Evolutionary conservation across 2,888 invertebrate species (phyloP), one percentile per base, ranked within the genome.

Genomic region (Philhelius pedissequus): DNA sequence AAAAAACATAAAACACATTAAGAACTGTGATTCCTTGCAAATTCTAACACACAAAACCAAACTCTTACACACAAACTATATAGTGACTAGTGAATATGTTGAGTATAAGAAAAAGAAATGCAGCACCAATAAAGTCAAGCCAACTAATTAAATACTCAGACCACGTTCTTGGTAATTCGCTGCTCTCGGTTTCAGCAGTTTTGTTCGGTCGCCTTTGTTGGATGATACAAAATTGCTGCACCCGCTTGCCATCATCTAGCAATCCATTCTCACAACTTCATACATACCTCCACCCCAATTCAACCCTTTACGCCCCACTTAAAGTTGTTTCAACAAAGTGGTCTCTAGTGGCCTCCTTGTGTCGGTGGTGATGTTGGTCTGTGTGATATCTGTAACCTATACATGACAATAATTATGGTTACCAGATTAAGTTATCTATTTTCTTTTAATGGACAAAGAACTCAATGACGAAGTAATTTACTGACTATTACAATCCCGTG

Each of bases 101-200:
- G 43, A 62, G 22, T 62, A 62, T 62, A 62, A 74, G 69, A 69
- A 78, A 83, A 83, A 79, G 83, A 70, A 83, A 83, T 83, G 78
- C 78, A 79, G 74, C 79, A 80, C 75, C 84, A 80, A 84, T 84
- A 80, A 84, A 80, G 80, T 76, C 71, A 76, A 76, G 75, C 80
- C 66, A 84, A 75, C 80, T 84, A 84, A 84, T 84, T 84, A 84
- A 84, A 84, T 71, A 84, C 80, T 76, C 84, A 84, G 71, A 69
- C 84, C 84, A 84, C 84, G 80, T 84, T 84, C 84, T 75, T 76
- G 66, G 84, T 84, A 80, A 84, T 84, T 80, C 84, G 84, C 80
- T 84, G 84, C 75, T 80, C 80, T 79, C 80, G 84, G 84, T 84
- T 76, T 80, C 79, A 83, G 83, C 74, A 83, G 74, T 83, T 83